Base-by-base conservation (phyloP, 2,797 vertebrate genomes). In the Chrosomus eos region DNA sequence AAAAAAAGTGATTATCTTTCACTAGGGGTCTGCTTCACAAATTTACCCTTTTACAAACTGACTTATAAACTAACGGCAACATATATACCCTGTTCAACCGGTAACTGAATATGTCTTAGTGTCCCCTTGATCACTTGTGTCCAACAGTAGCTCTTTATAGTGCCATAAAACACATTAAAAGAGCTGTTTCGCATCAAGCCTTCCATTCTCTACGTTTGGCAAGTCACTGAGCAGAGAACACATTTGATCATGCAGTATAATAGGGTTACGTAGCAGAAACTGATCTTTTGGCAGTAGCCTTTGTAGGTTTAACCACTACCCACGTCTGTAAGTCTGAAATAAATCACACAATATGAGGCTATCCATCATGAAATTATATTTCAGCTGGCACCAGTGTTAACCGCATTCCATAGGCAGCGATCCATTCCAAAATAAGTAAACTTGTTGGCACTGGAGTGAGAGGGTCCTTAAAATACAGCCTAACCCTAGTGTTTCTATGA, bases 11-110 rank as follows among this genome's bases (percentile, higher is more conserved):
- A 81, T 76, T 5, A 55, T 81, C 23, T 73, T 86, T 85, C n/a
- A 82, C 72, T 79, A 45, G 81, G 80, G 88, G 86, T 89, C 85
- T 87, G 74, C 88, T 84, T 91, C 43, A 87, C 85, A 89, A 89
- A 92, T 90, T 90, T 80, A 89, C 71, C 84, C 86, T 74, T 82
- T 90, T 90, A 90, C 66, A 68, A 88, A 81, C 82, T 85, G 73
- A 86, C 62, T 88, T 81, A 75, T 75, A 80, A 79, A 62, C 40
- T 33, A 74, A 74, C 10, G 3, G 11, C 28, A 73, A 48, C 45
- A 28, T 40, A 28, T 40, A n/a, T 16, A 66, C 16, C n/a, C 38
- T 10, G 31, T 71, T 55, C n/a, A 26, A 66, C 10, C 13, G 0
- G 40, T 7, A 31, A 80, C 60, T 33, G 18, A 76, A 67, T 28